A percentile compares a stretch with the other conserved stretches of the same genome.
These are phyloP conservation scores for Isoperla grammatica DNA, from an alignment of 2,888 invertebrate genomes.

Conservation along the genomic window DNA sequence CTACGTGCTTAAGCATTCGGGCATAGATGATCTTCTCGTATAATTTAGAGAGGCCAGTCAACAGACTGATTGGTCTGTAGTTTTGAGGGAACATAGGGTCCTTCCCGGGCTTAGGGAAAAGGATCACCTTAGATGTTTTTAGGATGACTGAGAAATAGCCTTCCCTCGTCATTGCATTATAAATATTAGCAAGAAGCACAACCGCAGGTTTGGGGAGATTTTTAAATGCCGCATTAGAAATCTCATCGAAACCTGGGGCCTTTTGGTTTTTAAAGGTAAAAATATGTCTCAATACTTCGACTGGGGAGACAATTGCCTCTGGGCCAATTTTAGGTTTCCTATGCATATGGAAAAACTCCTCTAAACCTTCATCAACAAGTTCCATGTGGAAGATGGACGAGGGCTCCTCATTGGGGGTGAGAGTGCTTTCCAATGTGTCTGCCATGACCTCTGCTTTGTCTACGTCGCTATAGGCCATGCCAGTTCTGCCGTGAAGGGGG, in stretches of 20 bases:
- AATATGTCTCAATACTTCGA: no score
- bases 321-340: no score
- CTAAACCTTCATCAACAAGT: no score
- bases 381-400: no score
- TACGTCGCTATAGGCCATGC: no score
- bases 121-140: slow-evolving; percentile 33
- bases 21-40: slow-evolving; percentile 32
- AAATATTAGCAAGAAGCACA: slow-evolving; percentile 2
- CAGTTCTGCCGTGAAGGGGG: no score
- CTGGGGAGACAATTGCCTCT: no score
- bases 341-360: no score
- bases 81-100: slow-evolving; percentile 22
- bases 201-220: slow-evolving; percentile 29
- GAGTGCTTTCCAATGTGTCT: no score
- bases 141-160: slow-evolving; percentile 20
- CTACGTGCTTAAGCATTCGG: slow-evolving; percentile 28
- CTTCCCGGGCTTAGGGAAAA: slow-evolving; percentile 36
- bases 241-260: neutral
- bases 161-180: neutral
- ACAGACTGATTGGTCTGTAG: slow-evolving; percentile 35
- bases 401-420: no score
- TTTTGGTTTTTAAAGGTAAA: neutral
- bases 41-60: slow-evolving; percentile 33
- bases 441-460: no score
- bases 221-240: slow-evolving; percentile 25